Percentiles rank a stretch among this genome's conserved stretches.
Evolutionary conservation across 2,888 invertebrate species (phyloP).

Genomic region (Cantharis rustica): DNA sequence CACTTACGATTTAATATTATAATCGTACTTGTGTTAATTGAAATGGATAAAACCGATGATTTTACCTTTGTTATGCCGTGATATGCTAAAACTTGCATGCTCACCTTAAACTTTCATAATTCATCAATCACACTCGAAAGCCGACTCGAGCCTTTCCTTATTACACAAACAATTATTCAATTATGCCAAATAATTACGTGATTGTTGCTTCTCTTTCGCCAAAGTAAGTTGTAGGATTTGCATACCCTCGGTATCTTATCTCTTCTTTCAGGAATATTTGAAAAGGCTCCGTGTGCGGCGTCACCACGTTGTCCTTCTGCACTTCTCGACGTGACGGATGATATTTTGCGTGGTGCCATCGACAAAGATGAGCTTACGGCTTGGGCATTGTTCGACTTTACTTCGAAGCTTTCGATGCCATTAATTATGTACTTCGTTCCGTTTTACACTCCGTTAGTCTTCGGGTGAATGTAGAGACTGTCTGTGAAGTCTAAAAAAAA

Average conservation of each 20-base stretch:
- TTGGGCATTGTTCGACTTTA: not conserved
- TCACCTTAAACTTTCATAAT: not conserved
- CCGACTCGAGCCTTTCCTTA: not conserved
- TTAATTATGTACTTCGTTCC: not conserved
- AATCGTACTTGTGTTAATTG: not conserved
- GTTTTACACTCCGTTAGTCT: not conserved
- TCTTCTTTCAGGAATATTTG: not conserved
- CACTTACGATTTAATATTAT: too few relatives aligned
- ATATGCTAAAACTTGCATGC: not conserved
- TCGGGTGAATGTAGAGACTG: too few relatives aligned
- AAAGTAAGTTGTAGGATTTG: not conserved
- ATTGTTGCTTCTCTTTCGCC: not conserved
- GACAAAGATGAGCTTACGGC: not conserved
- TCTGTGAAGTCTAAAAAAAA: too few relatives aligned
- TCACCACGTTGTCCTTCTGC: not conserved
- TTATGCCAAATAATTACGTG: not conserved
- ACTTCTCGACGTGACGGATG: not conserved
- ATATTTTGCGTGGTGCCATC: not conserved
- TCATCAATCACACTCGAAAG: conserved; percentile 2
- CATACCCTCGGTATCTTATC: not conserved
- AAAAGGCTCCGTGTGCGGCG: not conserved
- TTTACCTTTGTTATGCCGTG: not conserved
- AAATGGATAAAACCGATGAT: not conserved
- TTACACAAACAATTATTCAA: not conserved
- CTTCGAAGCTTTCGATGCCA: not conserved